Base-by-base conservation (phyloP, 2,888 invertebrate species). In the Anticlea derivata region DNA sequence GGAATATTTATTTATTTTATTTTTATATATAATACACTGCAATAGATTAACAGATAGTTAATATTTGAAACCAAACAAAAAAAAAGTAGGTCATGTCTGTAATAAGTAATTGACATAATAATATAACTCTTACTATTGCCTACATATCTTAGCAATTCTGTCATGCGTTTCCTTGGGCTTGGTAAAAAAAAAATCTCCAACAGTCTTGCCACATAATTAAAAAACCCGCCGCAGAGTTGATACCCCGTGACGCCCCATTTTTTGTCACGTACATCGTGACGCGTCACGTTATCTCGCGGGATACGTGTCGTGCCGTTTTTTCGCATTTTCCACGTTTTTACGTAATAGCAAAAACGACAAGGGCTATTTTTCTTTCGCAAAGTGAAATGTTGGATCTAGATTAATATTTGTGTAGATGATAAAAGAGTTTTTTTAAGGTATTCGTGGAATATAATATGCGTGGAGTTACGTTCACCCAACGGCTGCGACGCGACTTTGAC, bases 241-340 rank as follows among this genome's bases (percentile, higher is more conserved):
- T 26, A 34, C 10, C 26, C 26, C 38, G 24, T 39, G 17, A 20
- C 10, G 11, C 22, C 22, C 8, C 13, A 52, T 64, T 69, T 71
- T 66, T 69, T 67, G 70, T 70, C 70, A 70, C 74, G 69, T 66
- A 45, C 60, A 40, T 17, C 49, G 1, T 34, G 46, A 29, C 46
- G 44, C 47, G 56, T 65, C 68, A 62, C 58, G 47, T 69, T 74
- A 72, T 73, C 73, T 71, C 41, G 17, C 13, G 45, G 59, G 70
- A 70, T 71, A 71, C 73, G 64, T 66, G 66, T 63, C 64, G n/a
- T n/a, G n/a, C n/a, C n/a, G n/a, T n/a, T n/a, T n/a, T n/a, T n/a
- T n/a, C 17, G 29, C 33, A 30, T 58, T 61, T 60, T 48, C 56
- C 48, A 40, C 50, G 50, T 55, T 63, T 56, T 50, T 46, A 39